A percentile compares a stretch with the other conserved stretches of the same genome.
Conservation (phyloP, 2,113 vertebrate genomes). For the Turnix velox region DNA sequence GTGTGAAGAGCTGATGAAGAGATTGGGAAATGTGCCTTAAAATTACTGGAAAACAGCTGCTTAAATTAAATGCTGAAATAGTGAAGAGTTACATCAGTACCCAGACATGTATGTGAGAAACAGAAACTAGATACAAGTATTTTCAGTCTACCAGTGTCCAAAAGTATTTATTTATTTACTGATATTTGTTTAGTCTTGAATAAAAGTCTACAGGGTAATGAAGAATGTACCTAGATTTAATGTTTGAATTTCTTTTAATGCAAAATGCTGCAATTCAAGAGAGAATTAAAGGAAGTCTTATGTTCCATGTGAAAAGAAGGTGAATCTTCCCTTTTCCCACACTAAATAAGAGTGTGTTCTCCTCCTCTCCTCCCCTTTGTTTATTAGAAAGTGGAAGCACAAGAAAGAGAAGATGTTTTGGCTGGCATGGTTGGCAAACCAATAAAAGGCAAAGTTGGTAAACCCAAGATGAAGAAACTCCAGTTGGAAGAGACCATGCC, state of each 20-base stretch:
- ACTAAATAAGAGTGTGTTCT: background rate
- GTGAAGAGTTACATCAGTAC: background rate
- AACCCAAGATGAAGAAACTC: conserved; percentile 92
- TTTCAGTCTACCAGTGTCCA: background rate
- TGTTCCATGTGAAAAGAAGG: background rate
- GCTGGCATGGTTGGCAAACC: conserved; percentile 84
- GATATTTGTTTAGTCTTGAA: background rate
- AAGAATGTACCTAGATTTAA: background rate
- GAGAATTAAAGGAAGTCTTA: background rate
- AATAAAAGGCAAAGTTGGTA: conserved; percentile 97
- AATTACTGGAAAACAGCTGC: background rate
- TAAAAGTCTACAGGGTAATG: background rate
- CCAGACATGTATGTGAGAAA: background rate
- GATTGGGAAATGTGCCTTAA: background rate
- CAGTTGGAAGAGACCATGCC: conserved; percentile 94
- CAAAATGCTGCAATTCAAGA: background rate
- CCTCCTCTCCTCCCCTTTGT: background rate
- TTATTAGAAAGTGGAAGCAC: conserved; percentile 83
- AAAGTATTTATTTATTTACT: no score
- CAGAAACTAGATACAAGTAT: background rate
- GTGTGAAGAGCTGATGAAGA: background rate
- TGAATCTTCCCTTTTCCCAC: background rate
- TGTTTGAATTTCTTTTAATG: background rate
- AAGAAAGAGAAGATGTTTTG: conserved; percentile 85
- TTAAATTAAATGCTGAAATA: background rate